A percentile compares a stretch with the other conserved stretches of the same genome.
These are phyloP conservation scores for Macropodus opercularis DNA, from an alignment of 2,797 vertebrate species.

Conservation along the genomic window DNA sequence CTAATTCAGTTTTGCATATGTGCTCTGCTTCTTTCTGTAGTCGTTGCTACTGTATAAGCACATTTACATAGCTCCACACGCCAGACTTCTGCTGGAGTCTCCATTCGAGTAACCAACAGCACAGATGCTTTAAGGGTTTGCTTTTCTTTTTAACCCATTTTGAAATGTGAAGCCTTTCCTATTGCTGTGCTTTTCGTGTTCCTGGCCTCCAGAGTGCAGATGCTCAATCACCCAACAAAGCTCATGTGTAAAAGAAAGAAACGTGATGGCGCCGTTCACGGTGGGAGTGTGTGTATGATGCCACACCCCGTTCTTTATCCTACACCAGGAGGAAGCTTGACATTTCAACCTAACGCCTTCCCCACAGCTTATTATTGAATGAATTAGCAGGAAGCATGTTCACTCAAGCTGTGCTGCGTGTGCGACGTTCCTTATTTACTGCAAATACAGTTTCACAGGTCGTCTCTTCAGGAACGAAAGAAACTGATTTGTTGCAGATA, in stretches of 20 bases:
- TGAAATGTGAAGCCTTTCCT: slow-evolving; percentile 40
- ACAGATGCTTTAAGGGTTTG: slow-evolving; percentile 21
- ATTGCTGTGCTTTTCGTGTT: not conserved
- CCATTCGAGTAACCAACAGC: slow-evolving; percentile 36
- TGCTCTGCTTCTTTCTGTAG: not conserved
- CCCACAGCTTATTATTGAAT: not conserved
- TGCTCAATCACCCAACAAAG: slow-evolving; percentile 2
- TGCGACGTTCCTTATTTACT: slow-evolving; percentile 8
- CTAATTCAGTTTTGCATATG: slow-evolving; percentile 15
- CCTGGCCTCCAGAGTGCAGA: slow-evolving; percentile 9
- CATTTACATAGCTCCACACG: slow-evolving; percentile 10
- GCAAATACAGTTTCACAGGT: slow-evolving; percentile 15
- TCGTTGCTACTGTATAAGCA: not conserved
- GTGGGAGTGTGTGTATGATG: slow-evolving; percentile 21
- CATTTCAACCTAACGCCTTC: slow-evolving; percentile 3
- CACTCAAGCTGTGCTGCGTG: slow-evolving; percentile 14
- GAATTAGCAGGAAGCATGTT: slow-evolving; percentile 4
- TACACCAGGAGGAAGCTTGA: slow-evolving; percentile 1
- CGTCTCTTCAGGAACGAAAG: not conserved
- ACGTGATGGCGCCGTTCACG: slow-evolving; percentile 50
- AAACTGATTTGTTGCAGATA: slow-evolving; percentile 40
- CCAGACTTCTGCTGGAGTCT: slow-evolving; percentile 43
- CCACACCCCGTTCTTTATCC: slow-evolving; percentile 48
- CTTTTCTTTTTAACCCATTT: slow-evolving; percentile 25
- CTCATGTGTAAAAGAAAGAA: slow-evolving; percentile 17